A percentile compares a stretch with the other conserved stretches of the same genome.
Conservation (phyloP, 2,888 invertebrate genomes). For the Tromatobia lineatoria region DNA sequence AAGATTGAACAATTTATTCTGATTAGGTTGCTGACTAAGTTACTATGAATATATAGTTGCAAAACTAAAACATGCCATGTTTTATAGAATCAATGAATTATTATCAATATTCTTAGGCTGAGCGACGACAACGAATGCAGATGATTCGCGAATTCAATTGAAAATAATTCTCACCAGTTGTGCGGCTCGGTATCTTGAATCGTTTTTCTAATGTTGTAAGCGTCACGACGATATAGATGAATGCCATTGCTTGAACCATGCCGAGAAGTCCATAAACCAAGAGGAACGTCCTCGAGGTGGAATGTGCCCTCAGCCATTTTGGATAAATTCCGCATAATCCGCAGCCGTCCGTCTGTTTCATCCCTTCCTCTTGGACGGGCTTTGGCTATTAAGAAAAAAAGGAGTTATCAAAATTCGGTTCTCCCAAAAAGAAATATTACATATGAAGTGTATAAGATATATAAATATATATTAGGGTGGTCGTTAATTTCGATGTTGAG, state of each 20-base stretch:
- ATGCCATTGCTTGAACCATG: conserved; percentile 89
- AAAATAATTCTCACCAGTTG: conserved; percentile 86
- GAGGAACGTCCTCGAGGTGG: conserved; percentile 88
- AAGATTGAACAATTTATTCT: too few species aligned
- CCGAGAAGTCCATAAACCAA: conserved; percentile 88
- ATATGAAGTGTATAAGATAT: too few species aligned
- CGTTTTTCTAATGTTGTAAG: conserved; percentile 89
- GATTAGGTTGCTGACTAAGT: too few species aligned
- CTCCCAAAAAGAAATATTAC: too few species aligned
- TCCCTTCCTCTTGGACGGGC: conserved; percentile 59
- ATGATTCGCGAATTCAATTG: not conserved
- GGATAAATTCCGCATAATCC: conserved; percentile 88
- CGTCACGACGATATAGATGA: conserved; percentile 89
- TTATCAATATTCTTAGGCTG: not conserved
- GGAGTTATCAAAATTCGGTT: not conserved
- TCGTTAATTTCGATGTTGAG: too few species aligned
- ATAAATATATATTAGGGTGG: too few species aligned
- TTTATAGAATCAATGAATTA: too few species aligned
- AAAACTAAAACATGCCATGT: too few species aligned
- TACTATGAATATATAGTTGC: too few species aligned
- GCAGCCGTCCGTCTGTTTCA: conserved; percentile 82
- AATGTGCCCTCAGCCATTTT: conserved; percentile 87
- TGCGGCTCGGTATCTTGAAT: conserved; percentile 90
- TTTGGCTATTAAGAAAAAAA: conserved; percentile 43
- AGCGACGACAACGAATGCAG: not conserved